A percentile compares a stretch with the other conserved stretches of the same genome.
Evolutionary conservation across 2,888 invertebrate genomes (phyloP).

Genomic region (Melipona beecheii): DNA sequence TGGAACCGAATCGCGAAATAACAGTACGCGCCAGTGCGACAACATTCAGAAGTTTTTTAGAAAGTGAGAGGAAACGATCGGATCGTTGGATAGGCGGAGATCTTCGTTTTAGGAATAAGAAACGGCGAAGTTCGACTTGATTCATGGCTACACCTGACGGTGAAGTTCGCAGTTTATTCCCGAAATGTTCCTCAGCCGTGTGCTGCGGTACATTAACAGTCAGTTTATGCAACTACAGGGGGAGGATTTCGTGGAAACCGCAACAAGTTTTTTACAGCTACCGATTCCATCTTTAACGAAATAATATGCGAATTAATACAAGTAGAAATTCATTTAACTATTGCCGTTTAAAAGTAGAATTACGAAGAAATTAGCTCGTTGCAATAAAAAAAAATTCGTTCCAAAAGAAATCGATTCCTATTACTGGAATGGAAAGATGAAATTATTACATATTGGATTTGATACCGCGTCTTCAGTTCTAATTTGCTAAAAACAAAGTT

Average conservation of each 20-base stretch:
- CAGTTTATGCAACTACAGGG: slow-evolving; percentile 4
- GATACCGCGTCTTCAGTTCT: too few species aligned
- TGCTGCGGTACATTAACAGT: not conserved
- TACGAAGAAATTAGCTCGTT: not conserved
- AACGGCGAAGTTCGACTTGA: slow-evolving; percentile 46
- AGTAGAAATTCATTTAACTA: not conserved
- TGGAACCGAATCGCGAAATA: not conserved
- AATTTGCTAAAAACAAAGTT: not conserved
- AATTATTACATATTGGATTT: too few species aligned
- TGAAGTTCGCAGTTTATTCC: slow-evolving; percentile 46
- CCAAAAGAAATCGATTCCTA: not conserved
- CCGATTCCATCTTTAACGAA: not conserved
- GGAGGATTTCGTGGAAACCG: slow-evolving; percentile 7
- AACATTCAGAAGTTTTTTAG: not conserved
- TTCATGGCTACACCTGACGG: slow-evolving; percentile 42
- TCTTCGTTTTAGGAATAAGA: slow-evolving; percentile 33
- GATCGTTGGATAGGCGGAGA: slow-evolving; percentile 34
- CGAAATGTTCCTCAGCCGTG: not conserved
- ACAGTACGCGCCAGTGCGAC: slow-evolving; percentile 19
- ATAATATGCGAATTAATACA: not conserved
- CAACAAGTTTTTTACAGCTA: not conserved
- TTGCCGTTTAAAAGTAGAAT: not conserved
- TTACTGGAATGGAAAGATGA: not conserved
- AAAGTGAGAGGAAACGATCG: slow-evolving; percentile 7
- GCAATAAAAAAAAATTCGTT: not conserved